These are phyloP conservation scores for Chondrosia reniformis DNA, from an alignment of 37 sponge, comb jelly and placozoan genomes.

Conservation along the genomic window DNA sequence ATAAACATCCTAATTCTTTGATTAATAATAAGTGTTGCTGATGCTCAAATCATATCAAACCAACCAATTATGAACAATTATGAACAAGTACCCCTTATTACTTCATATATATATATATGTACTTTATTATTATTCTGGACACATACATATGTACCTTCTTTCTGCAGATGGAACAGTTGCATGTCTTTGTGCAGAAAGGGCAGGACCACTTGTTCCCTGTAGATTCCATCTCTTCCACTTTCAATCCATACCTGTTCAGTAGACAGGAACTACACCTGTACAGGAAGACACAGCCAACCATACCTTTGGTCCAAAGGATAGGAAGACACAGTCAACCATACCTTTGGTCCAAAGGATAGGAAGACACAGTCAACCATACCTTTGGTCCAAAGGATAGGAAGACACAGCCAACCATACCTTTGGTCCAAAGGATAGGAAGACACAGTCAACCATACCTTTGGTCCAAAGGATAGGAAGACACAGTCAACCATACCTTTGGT, in stretches of 20 bases:
- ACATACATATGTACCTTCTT: conserved; percentile 35
- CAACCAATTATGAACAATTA: background rate
- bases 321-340: too few species aligned
- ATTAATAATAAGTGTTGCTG: too few species aligned
- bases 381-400: too few species aligned
- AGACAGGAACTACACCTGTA: conserved; percentile 64
- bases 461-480: too few species aligned
- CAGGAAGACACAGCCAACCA: background rate
- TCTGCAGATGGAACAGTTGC: conserved; percentile 66
- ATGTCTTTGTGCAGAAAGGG: conserved; percentile 46
- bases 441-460: too few species aligned
- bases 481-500: too few species aligned
- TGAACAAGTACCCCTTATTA: background rate
- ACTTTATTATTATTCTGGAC: background rate
- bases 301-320: too few species aligned
- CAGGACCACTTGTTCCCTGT: conserved; percentile 38
- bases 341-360: too few species aligned
- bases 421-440: too few species aligned
- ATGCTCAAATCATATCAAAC: background rate
- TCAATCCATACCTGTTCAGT: conserved; percentile 50
- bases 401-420: too few species aligned
- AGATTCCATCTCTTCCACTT: conserved; percentile 1
- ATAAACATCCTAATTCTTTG: too few species aligned
- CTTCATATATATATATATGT: background rate
- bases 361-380: too few species aligned